A percentile compares a stretch with the other conserved stretches of the same genome.
Conservation (phyloP, 2,113 vertebrate genomes). For the Phocoena phocoena region DNA sequence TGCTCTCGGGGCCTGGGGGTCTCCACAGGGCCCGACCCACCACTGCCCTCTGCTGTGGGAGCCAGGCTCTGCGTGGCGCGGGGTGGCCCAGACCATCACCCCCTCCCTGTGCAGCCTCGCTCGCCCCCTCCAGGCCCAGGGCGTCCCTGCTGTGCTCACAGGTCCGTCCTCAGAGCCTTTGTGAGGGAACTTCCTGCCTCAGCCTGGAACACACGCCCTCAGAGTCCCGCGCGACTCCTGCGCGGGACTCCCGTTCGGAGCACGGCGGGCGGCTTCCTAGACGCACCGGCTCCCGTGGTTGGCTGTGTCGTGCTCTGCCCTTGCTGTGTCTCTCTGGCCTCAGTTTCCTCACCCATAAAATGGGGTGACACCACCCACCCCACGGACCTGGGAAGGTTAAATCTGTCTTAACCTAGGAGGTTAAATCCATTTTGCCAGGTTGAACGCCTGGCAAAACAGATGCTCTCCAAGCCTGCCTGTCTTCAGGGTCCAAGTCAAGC, state of each 20-base stretch:
- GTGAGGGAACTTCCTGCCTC: not conserved
- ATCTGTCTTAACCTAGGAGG: not conserved
- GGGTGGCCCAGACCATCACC: accelerated
- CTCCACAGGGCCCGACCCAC: not conserved
- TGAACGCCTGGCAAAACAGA: not conserved
- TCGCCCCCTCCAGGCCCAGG: not conserved
- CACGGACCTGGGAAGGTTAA: not conserved
- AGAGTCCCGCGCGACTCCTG: not conserved
- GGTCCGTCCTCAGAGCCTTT: not conserved
- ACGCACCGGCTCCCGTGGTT: too few species aligned
- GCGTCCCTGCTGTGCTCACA: not conserved
- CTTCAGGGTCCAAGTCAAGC: not conserved
- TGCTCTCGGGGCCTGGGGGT: not conserved
- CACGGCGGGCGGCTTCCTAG: accelerated
- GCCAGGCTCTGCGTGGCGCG: not conserved
- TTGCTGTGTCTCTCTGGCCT: not conserved
- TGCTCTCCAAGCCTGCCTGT: not conserved
- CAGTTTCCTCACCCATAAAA: not conserved
- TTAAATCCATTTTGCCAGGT: not conserved
- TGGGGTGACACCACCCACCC: too few species aligned
- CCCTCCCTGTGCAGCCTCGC: not conserved
- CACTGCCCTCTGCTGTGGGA: not conserved
- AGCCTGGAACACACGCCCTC: accelerated
- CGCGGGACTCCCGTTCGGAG: accelerated
- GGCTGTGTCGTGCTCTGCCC: not conserved